Percentiles rank a stretch among this genome's conserved stretches.
Evolutionary conservation across 2,888 invertebrate genomes (phyloP).

Genomic region (Plutella xylostella): DNA sequence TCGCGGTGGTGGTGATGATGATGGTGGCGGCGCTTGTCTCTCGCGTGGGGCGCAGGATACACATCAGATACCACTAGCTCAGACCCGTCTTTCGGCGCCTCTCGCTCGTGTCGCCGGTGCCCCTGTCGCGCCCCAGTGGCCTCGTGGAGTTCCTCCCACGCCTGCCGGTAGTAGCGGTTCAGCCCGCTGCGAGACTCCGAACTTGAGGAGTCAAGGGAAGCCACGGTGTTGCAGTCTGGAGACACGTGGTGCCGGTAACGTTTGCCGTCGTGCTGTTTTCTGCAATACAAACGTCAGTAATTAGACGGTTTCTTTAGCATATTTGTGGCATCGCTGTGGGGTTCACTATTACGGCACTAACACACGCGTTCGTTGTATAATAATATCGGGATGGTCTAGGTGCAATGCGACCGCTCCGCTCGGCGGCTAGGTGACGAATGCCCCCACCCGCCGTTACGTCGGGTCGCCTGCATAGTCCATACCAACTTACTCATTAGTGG

Average conservation of each 20-base stretch:
- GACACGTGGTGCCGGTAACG: constrained; percentile 90
- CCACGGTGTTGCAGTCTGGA: constrained; percentile 91
- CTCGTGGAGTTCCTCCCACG: constrained; percentile 93
- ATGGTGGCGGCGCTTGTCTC: constrained; percentile 75
- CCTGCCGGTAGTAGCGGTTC: constrained; percentile 90
- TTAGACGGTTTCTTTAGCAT: no score
- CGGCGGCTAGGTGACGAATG: no score
- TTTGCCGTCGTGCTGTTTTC: constrained; percentile 78
- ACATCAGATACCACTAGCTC: constrained; percentile 82
- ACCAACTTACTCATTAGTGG: no score
- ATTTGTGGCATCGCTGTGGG: no score
- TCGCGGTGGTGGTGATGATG: constrained; percentile 83
- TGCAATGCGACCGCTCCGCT: no score
- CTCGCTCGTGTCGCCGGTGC: constrained; percentile 51
- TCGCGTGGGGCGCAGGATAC: constrained; percentile 50
- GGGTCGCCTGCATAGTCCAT: no score
- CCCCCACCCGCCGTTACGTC: no score
- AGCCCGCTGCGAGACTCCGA: constrained; percentile 87
- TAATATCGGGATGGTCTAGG: no score
- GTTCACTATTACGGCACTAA: no score
- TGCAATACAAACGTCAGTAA: constrained; percentile 26
- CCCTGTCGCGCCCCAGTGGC: constrained; percentile 74
- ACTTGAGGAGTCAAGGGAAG: constrained; percentile 89
- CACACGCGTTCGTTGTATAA: no score
- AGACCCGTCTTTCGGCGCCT: constrained; percentile 77